A percentile compares a stretch with the other conserved stretches of the same genome.
Conservation (phyloP, 2,888 invertebrate genomes). For the Prenolepis imparis region DNA sequence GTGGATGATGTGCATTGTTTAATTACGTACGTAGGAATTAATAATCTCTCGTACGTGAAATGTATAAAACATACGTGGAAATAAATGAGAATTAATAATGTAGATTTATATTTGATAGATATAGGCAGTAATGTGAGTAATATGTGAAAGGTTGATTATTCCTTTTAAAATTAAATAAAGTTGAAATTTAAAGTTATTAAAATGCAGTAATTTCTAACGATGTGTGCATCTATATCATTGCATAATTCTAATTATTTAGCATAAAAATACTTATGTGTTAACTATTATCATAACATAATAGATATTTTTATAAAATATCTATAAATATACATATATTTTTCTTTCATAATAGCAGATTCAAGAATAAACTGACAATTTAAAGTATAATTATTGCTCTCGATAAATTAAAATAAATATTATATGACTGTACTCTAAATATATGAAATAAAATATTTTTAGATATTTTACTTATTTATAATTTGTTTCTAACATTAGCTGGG, state of each 20-base stretch:
- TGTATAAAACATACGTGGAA: neutral
- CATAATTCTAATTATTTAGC: neutral
- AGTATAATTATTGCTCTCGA: too few relatives aligned
- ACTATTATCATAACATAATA: neutral
- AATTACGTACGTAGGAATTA: conserved; percentile 26
- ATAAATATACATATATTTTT: too few relatives aligned
- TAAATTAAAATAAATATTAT: too few relatives aligned
- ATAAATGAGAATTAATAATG: conserved; percentile 1
- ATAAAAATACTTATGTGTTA: neutral
- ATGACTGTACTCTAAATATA: too few relatives aligned
- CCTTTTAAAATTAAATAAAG: conserved; percentile 23
- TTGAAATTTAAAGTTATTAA: neutral
- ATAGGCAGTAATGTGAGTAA: neutral
- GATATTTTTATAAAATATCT: neutral
- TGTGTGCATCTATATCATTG: neutral
- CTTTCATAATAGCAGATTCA: too few relatives aligned
- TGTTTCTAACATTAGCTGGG: neutral
- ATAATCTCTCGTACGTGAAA: conserved; percentile 28
- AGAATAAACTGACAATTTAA: too few relatives aligned
- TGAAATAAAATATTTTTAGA: neutral
- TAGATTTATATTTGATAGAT: conserved; percentile 2
- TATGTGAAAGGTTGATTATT: conserved; percentile 1
- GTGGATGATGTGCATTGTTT: conserved; percentile 11
- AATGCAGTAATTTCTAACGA: conserved; percentile 2
- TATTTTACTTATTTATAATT: neutral